phyloP scores from a whole-genome alignment of 2,888 invertebrate genomes.

The Heliconius aoede region DNA sequence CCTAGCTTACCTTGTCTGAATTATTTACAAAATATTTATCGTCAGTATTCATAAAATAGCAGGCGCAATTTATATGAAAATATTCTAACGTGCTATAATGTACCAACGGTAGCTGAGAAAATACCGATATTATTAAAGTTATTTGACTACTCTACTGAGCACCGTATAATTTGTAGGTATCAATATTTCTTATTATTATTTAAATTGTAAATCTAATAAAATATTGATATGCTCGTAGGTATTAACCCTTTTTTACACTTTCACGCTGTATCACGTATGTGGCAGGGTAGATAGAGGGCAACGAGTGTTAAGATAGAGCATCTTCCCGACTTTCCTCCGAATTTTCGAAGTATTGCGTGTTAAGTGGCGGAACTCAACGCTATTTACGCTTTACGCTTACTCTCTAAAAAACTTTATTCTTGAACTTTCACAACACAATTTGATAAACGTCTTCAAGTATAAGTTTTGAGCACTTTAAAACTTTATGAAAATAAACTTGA shows the following conservation, averaged over 20 bases:
- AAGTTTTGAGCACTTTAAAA: slow-evolving; percentile 16
- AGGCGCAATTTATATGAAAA: slow-evolving; percentile 23
- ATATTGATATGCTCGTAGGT: not conserved
- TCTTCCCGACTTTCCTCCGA: too few relatives aligned
- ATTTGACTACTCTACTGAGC: not conserved
- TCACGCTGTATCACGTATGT: too few relatives aligned
- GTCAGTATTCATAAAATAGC: slow-evolving; percentile 24
- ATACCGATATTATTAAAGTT: slow-evolving; percentile 16
- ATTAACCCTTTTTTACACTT: too few relatives aligned
- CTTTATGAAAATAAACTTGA: slow-evolving; percentile 12
- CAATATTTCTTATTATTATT: not conserved
- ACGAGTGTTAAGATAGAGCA: too few relatives aligned
- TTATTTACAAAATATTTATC: slow-evolving; percentile 4
- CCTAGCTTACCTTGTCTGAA: not conserved
- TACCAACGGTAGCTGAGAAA: not conserved
- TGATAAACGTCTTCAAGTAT: slow-evolving; percentile 21
- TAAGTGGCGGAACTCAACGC: too few relatives aligned
- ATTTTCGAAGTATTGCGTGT: too few relatives aligned
- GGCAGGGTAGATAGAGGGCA: too few relatives aligned
- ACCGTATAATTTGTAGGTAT: not conserved
- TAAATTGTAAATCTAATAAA: not conserved
- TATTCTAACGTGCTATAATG: not conserved
- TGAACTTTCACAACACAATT: slow-evolving; percentile 1
- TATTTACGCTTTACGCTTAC: not conserved
- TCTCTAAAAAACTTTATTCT: slow-evolving; percentile 17